Evolutionary conservation across 2,888 invertebrate genomes (phyloP).

Genomic region (Trissoscelio sp.): DNA sequence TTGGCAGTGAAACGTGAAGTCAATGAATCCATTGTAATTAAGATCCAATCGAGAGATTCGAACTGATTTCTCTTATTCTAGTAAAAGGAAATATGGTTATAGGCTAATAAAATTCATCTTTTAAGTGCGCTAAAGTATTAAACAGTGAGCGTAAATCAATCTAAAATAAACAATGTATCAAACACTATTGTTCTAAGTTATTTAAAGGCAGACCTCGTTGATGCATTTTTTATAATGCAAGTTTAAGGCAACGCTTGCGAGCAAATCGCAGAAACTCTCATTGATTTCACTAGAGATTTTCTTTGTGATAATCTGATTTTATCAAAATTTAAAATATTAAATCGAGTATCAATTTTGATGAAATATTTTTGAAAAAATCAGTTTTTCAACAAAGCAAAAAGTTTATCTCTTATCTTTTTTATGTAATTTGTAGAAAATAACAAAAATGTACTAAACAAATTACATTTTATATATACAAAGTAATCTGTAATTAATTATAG

Average conservation of each 20-base stretch:
- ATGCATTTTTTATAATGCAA: neutral
- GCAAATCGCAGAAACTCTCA: neutral
- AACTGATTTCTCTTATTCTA: conserved; percentile 1
- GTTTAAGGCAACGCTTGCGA: conserved; percentile 20
- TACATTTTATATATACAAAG: neutral
- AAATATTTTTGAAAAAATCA: neutral
- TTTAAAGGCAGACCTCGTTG: conserved; percentile 4
- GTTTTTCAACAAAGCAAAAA: neutral
- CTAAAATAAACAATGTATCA: conserved; percentile 12
- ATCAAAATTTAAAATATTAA: neutral
- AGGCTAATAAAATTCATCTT: neutral
- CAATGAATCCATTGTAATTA: conserved; percentile 25
- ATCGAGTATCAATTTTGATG: neutral
- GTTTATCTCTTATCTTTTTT: neutral
- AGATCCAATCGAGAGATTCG: conserved; percentile 5
- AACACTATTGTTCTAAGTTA: conserved; percentile 13
- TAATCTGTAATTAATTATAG: neutral
- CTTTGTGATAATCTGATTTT: neutral
- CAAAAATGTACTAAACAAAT: neutral
- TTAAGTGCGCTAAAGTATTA: conserved; percentile 8
- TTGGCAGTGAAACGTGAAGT: conserved; percentile 58
- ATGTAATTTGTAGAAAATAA: neutral
- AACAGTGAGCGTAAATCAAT: conserved; percentile 20
- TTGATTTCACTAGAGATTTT: neutral
- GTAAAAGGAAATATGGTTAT: neutral